phyloP scores from a whole-genome alignment of 2,797 vertebrate species.

The Gadopsis bispinosus region DNA sequence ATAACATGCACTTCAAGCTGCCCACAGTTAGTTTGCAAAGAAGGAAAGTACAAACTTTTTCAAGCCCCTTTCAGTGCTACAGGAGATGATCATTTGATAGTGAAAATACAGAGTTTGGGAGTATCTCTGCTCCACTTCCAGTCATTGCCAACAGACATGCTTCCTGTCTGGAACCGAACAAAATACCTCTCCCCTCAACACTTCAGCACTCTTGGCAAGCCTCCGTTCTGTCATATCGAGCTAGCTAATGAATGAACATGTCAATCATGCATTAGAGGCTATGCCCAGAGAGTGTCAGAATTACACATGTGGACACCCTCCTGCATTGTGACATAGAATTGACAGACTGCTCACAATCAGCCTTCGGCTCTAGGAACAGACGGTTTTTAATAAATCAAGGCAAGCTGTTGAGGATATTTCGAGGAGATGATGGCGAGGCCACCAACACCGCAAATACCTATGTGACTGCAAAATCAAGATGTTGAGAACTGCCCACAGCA shows the following conservation, averaged over 20 bases:
- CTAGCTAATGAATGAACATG: slow-evolving; percentile 68
- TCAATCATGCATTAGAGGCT: slow-evolving; percentile 67
- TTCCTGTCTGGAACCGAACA: slow-evolving; percentile 47
- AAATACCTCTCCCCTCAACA: slow-evolving; percentile 52
- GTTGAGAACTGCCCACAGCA: slow-evolving; percentile 10
- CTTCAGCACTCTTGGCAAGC: slow-evolving; percentile 53
- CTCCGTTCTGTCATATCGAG: slow-evolving; percentile 62
- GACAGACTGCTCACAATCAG: slow-evolving; percentile 51
- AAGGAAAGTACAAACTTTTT: slow-evolving; percentile 17
- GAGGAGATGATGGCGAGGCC: slow-evolving; percentile 26
- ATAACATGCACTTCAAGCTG: background rate
- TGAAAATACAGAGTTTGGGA: slow-evolving; percentile 32
- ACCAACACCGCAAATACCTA: slow-evolving; percentile 11
- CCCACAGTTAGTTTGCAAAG: slow-evolving; percentile 11
- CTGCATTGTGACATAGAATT: slow-evolving; percentile 48
- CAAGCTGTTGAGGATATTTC: slow-evolving; percentile 43
- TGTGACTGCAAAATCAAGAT: slow-evolving; percentile 24
- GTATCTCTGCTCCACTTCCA: slow-evolving; percentile 34
- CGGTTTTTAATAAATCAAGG: slow-evolving; percentile 59
- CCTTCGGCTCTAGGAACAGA: slow-evolving; percentile 40
- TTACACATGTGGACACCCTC: slow-evolving; percentile 50
- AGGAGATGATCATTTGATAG: slow-evolving; percentile 40
- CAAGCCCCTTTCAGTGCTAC: slow-evolving; percentile 7
- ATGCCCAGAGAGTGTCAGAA: slow-evolving; percentile 46
- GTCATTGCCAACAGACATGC: slow-evolving; percentile 40